A percentile compares a stretch with the other conserved stretches of the same genome.
Evolutionary conservation across 2,888 invertebrate species (phyloP).

Genomic region (Salpingus planirostris): DNA sequence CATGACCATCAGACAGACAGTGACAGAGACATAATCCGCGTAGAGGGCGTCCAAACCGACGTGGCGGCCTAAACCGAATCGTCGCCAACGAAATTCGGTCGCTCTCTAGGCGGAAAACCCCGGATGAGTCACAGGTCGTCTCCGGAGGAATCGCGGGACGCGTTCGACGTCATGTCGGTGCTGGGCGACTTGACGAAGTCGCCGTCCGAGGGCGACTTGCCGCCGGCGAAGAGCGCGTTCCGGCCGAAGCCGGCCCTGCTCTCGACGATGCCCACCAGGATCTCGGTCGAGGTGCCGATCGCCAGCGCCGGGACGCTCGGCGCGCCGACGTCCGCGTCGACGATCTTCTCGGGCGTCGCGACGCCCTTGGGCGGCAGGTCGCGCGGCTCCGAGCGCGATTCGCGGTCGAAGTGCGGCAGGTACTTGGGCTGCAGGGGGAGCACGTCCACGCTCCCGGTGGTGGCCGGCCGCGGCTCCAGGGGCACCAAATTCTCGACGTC

Average conservation of each 20-base stretch:
- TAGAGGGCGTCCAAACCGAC: too few relatives aligned
- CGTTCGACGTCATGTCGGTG: conserved; percentile 33
- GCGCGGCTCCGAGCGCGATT: conserved; percentile 38
- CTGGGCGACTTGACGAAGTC: conserved; percentile 30
- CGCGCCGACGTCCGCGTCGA: conserved; percentile 27
- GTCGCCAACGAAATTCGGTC: too few relatives aligned
- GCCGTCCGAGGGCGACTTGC: conserved; percentile 27
- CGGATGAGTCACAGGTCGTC: too few relatives aligned
- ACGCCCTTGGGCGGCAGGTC: conserved; percentile 12
- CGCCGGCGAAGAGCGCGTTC: conserved; percentile 23
- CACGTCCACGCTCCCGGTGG: conserved; percentile 56
- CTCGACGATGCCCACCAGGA: conserved; percentile 36
- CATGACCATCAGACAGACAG: too few relatives aligned
- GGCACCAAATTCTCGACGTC: too few relatives aligned
- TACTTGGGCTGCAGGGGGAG: conserved; percentile 65
- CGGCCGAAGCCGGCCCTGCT: conserved; percentile 31
- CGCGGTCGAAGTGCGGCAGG: conserved; percentile 50
- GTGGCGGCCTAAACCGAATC: too few relatives aligned
- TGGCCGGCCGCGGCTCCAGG: conserved; percentile 60
- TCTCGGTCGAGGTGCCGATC: conserved; percentile 36
- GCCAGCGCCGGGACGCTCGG: conserved; percentile 35
- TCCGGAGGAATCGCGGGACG: conserved; percentile 3
- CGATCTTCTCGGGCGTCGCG: conserved; percentile 14
- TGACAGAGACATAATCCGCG: too few relatives aligned
- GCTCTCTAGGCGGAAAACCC: too few relatives aligned